Conservation (phyloP, 2,888 invertebrate species). For the Ochropleura leucogaster region DNA sequence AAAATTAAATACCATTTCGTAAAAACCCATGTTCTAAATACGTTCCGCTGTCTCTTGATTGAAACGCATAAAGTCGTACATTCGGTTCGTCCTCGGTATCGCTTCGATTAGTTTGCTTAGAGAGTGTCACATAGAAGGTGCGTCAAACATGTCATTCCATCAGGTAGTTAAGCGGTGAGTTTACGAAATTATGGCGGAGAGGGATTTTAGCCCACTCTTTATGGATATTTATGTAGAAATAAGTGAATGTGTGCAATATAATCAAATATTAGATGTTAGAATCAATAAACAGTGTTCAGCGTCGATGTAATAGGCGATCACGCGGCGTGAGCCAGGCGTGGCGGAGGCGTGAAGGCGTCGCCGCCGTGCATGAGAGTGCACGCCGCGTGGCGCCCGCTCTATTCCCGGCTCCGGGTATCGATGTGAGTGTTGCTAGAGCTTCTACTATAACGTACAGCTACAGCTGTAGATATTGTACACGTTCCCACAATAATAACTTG, state of each 20-base stretch:
- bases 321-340: slow-evolving; percentile 52
- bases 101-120: slow-evolving; percentile 85
- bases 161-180: slow-evolving; percentile 90
- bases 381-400: slow-evolving; percentile 56
- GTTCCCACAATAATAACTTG: slow-evolving; percentile 72
- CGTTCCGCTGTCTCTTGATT: slow-evolving; percentile 46
- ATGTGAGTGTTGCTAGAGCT: slow-evolving; percentile 79
- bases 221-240: slow-evolving; percentile 80
- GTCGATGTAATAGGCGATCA: slow-evolving; percentile 72
- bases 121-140: slow-evolving; percentile 78
- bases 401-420: slow-evolving; percentile 58
- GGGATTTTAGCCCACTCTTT: slow-evolving; percentile 89
- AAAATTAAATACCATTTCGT: slow-evolving; percentile 45
- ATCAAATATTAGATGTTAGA: slow-evolving; percentile 84
- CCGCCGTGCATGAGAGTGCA: slow-evolving; percentile 3
- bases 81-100: slow-evolving; percentile 64
- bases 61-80: slow-evolving; percentile 50
- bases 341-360: background rate
- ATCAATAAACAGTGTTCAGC: slow-evolving; percentile 74
- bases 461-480: slow-evolving; percentile 84
- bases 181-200: slow-evolving; percentile 90
- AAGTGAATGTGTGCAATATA: slow-evolving; percentile 89
- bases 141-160: slow-evolving; percentile 88
- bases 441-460: slow-evolving; percentile 69
- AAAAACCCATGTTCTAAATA: slow-evolving; percentile 42